Conservation (phyloP, 2,888 invertebrate genomes). For the Aplocera efformata region DNA sequence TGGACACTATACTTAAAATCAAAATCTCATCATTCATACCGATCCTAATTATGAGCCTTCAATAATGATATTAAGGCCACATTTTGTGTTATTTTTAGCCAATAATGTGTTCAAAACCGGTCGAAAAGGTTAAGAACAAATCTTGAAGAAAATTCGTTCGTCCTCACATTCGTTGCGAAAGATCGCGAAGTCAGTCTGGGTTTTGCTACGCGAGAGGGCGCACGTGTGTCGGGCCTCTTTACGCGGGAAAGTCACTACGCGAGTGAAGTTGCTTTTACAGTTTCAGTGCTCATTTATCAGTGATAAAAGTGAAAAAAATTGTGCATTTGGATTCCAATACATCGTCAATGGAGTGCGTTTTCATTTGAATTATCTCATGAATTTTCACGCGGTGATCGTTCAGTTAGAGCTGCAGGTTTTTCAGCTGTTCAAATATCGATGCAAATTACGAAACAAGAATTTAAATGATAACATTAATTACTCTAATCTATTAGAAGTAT, state of each 20-base stretch:
- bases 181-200: conserved; percentile 54
- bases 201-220: conserved; percentile 35
- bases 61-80: conserved; percentile 16
- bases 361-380: conserved; percentile 1
- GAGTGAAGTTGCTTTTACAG: conserved; percentile 28
- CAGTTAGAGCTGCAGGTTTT: conserved; percentile 34
- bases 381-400: conserved; percentile 46
- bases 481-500: too few relatives aligned
- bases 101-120: conserved; percentile 50
- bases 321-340: conserved; percentile 20
- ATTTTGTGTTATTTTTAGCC: conserved; percentile 46
- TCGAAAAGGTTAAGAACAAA: conserved; percentile 51
- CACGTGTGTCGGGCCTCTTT: conserved; percentile 43
- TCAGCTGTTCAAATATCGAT: conserved; percentile 28
- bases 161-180: conserved; percentile 14
- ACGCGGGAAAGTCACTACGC: conserved; percentile 54
- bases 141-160: conserved; percentile 38
- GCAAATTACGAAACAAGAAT: conserved; percentile 5
- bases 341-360: conserved; percentile 18
- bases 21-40: conserved; percentile 3
- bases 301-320: conserved; percentile 22
- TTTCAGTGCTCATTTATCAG: conserved; percentile 19
- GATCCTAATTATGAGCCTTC: not conserved
- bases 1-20: too few relatives aligned
- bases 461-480: too few relatives aligned